A percentile compares a stretch with the other conserved stretches of the same genome.
phyloP scores from a whole-genome alignment of 23 tunicate genomes.

The Styela plicata region DNA sequence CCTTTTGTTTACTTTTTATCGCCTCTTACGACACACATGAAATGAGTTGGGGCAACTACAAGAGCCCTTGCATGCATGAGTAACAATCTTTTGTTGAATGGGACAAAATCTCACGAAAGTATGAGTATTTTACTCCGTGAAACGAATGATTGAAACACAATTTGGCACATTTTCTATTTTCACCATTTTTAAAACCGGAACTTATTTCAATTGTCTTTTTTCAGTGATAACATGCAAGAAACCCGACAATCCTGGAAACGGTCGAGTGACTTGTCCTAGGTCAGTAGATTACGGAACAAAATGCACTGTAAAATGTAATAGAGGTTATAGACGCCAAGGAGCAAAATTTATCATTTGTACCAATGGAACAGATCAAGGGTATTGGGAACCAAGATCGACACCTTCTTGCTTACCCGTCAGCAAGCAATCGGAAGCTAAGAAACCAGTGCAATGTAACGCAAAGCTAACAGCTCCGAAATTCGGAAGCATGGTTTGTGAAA shows the following conservation, averaged over 20 bases:
- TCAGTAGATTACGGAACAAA: not conserved
- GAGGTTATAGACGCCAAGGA: slow-evolving; percentile 18
- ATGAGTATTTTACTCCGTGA: too few species aligned
- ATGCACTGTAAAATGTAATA: slow-evolving; percentile 10
- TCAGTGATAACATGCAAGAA: slow-evolving; percentile 20
- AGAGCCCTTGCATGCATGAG: too few species aligned
- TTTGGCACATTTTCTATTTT: too few species aligned
- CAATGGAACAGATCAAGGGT: slow-evolving; percentile 16
- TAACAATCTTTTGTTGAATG: too few species aligned
- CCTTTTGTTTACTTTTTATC: too few species aligned
- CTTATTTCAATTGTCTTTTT: not conserved
- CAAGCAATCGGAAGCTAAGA: not conserved
- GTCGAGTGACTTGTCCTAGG: not conserved
- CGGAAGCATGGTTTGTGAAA: slow-evolving; percentile 31
- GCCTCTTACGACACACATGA: too few species aligned
- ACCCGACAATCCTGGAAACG: slow-evolving; percentile 25
- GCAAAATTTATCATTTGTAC: slow-evolving; percentile 1
- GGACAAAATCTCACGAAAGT: too few species aligned
- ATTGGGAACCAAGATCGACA: not conserved
- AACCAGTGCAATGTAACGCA: not conserved
- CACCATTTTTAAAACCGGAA: too few species aligned
- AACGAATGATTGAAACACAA: too few species aligned
- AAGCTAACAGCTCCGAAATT: not conserved
- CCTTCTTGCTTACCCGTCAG: not conserved
- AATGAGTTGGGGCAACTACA: too few species aligned